These are phyloP conservation scores for Drosophila punjabiensis DNA, from an alignment of 1,140 invertebrate species.

Conservation along the genomic window DNA sequence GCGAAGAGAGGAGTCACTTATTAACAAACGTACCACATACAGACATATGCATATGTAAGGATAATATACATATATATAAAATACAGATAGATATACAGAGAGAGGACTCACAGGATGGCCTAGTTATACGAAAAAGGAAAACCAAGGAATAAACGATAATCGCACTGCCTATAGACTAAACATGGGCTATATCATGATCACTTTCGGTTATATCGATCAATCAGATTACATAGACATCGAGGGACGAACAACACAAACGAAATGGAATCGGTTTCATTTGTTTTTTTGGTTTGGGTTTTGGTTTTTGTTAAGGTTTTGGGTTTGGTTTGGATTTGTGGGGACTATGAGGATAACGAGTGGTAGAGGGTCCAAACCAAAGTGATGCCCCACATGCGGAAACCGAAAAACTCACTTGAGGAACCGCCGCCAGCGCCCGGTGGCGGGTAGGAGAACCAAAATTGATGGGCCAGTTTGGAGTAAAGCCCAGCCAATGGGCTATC, in stretches of 20 bases:
- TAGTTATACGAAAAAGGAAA: constrained; percentile 42
- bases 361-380: constrained; percentile 14
- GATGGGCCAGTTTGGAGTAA: constrained; percentile 88
- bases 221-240: constrained; percentile 54
- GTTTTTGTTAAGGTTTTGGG: constrained; percentile 1
- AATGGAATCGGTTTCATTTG: constrained; percentile 20
- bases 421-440: constrained; percentile 87
- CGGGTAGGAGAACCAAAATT: constrained; percentile 90
- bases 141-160: constrained; percentile 43
- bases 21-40: constrained; percentile 62
- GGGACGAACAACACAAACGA: constrained; percentile 52
- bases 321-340: constrained; percentile 13
- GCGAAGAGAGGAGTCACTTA: constrained; percentile 49
- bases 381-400: constrained; percentile 46
- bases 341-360: constrained; percentile 18
- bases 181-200: constrained; percentile 42
- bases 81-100: constrained; percentile 52
- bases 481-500: constrained; percentile 78
- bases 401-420: constrained; percentile 85
- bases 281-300: constrained; percentile 16
- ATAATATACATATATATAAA: constrained; percentile 55
- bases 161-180: constrained; percentile 41
- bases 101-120: constrained; percentile 53
- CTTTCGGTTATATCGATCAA: constrained; percentile 51
- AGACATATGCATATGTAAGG: constrained; percentile 56